Conservation (phyloP, 35 echinoderm and acorn worm species). For the Apostichopus parvimensis region DNA sequence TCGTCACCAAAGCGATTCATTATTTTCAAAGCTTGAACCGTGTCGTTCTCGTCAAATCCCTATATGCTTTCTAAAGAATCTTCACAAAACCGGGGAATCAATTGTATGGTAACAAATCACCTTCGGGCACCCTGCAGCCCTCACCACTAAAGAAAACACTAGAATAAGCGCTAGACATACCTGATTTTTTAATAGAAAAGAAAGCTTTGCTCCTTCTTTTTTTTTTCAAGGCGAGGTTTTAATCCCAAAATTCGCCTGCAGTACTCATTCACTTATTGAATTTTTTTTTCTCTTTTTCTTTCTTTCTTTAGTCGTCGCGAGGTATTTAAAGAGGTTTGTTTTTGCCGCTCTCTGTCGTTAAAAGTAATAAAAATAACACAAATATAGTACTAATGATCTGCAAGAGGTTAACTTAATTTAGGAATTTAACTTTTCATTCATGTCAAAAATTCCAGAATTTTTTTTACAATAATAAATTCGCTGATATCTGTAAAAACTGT, state of each 20-base stretch:
- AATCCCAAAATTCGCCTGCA: slow-evolving; percentile 2
- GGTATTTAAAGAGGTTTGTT: not conserved
- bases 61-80: slow-evolving; percentile 19
- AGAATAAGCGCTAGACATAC: not conserved
- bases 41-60: slow-evolving; percentile 2
- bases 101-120: slow-evolving; percentile 7
- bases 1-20: not conserved
- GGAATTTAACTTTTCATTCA: too few relatives aligned
- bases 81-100: slow-evolving; percentile 21
- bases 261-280: not conserved
- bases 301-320: not conserved
- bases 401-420: too few relatives aligned
- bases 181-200: not conserved
- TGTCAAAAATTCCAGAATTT: too few relatives aligned
- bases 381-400: too few relatives aligned
- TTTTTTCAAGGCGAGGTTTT: not conserved
- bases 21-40: not conserved
- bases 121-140: slow-evolving; percentile 8
- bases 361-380: too few relatives aligned
- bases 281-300: not conserved
- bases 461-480: too few relatives aligned
- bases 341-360: too few relatives aligned
- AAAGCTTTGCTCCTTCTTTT: not conserved
- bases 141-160: slow-evolving; percentile 13
- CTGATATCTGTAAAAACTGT: too few relatives aligned